Evolutionary conservation across 2,888 invertebrate genomes (phyloP), one percentile per base, ranked within the genome.

Genomic region (Odontothrips loti): DNA sequence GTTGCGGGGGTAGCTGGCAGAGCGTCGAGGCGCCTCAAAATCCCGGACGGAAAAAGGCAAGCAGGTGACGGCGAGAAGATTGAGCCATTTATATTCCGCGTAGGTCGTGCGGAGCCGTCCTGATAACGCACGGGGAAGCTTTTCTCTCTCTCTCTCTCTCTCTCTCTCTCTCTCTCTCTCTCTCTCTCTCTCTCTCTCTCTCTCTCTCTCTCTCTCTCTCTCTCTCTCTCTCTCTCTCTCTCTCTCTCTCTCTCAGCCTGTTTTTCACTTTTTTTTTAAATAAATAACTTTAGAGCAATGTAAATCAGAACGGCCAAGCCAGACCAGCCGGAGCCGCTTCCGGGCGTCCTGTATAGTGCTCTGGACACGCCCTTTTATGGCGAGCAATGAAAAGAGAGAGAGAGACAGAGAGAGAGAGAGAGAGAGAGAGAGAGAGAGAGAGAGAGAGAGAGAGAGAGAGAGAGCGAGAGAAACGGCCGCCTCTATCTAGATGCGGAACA

Each of bases 21-120:
- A 12, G 51, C 51, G 11, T 51, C 51, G 51, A 12, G 51, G 8
- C 51, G 8, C 15, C 11, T 1, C 15, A 51, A 17, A 12, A 15
- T 15, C 17, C 17, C 51, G 51, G 17, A 51, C 11, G 51, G 15
- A 51, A 17, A 1, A 51, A 51, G 51, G 51, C 15, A 51, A 51
- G 51, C 1, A 51, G 51, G 51, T 11, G 51, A 51, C 15, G 51
- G 48, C 15, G 51, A 51, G 23, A 9, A 68, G 68, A 68, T 68
- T 68, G 68, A 68, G 68, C 23, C 68, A 68, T 68, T 68, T 68
- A 68, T 68, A 68, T 68, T 68, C 68, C 68, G 68, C 68, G 68
- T n/a, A 68, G 68, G 68, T 23, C 68, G 68, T 23, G 51, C 51
- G 17, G 17, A 51, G n/a, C n/a, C 51, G n/a, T n/a, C n/a, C 9